Evolutionary conservation across 2,113 vertebrate genomes (phyloP), one percentile per base, ranked within the genome.

Genomic region (Atractosteus spatula): DNA sequence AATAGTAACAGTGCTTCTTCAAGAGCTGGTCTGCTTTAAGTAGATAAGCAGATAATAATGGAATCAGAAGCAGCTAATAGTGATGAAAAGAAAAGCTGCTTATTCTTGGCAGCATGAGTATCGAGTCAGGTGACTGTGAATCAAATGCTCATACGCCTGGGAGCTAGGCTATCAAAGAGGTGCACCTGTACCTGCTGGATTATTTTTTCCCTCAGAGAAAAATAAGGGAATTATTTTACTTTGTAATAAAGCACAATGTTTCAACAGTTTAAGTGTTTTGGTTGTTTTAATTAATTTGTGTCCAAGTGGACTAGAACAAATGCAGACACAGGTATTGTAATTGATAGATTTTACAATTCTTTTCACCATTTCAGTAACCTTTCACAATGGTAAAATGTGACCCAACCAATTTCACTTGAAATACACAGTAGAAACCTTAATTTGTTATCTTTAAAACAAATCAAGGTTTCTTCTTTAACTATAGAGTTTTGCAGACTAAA

Each of bases 31-130:
- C 54, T 57, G 55, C 3, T 68, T 82, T 81, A 80, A 70, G 44
- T 61, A 66, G 62, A 47, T 82, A 86, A 80, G 55, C 66, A 79
- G 16, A 70, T 75, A 66, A 72, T 65, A 59, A 57, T n/a, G 41
- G 55, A 75, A 75, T 65, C 55, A 1, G 80, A 76, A 72, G 61
- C 44, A 2, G 64, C 64, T 63, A 62, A 76, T 74, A 77, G 16
- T 51, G 29, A 75, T n/a, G 12, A 69, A 68, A 44, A 57, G 41
- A 4, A 61, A 79, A 81, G 69, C 61, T 76, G 75, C 68, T 83
- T 83, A 71, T 73, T 62, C 75, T 74, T 84, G 3, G 54, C 44
- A 68, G 69, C 82, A 68, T 65, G 29, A 65, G 41, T 3, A 0
- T 45, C 0, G 2, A 8, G 6, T 83, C 74, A 78, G 51, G 44